phyloP scores from a whole-genome alignment of 2,113 vertebrate species.

The Sylvilagus bachmani region DNA sequence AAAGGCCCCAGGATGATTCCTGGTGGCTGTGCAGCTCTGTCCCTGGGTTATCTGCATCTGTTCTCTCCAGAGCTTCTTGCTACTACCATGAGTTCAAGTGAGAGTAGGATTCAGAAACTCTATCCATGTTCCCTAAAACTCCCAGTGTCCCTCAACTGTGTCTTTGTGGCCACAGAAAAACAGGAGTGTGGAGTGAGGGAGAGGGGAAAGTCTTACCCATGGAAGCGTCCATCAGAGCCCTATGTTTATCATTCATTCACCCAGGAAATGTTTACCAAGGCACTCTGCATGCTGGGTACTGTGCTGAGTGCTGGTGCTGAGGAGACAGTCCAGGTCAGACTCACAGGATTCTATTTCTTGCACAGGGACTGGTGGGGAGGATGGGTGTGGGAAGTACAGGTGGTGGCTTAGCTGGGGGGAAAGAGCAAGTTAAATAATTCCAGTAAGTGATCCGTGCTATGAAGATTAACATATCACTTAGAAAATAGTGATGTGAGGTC shows the following conservation, averaged over 20 bases:
- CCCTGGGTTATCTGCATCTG: background rate
- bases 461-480: background rate
- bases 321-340: background rate
- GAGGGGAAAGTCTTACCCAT: background rate
- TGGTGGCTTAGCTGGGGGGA: background rate
- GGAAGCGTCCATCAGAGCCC: background rate
- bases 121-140: background rate
- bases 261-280: background rate
- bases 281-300: background rate
- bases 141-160: background rate
- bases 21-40: rapidly evolving
- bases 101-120: background rate
- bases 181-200: background rate
- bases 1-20: background rate
- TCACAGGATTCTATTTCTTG: background rate
- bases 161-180: background rate
- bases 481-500: background rate
- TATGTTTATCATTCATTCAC: background rate
- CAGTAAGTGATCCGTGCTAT: background rate
- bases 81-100: background rate
- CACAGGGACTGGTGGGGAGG: rapidly evolving
- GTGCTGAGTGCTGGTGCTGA: background rate
- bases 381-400: background rate
- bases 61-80: no score
- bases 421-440: background rate